phyloP scores from a whole-genome alignment of 2,888 invertebrate species.

The Tinea pellionella region DNA sequence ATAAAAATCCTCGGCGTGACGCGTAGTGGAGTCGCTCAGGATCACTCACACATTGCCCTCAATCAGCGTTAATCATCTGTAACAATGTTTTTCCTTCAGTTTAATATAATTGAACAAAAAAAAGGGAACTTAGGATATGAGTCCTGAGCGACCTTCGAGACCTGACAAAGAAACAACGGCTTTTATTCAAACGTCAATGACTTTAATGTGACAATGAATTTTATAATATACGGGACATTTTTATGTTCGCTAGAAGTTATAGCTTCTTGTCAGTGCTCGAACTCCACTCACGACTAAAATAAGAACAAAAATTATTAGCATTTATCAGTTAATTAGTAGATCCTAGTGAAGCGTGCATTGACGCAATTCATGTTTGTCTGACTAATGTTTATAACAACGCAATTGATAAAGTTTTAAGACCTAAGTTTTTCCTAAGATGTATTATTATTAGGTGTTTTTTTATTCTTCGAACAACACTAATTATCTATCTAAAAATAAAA shows the following conservation, averaged over 20 bases:
- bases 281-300: not conserved
- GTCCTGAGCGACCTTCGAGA: constrained; percentile 58
- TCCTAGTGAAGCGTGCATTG: not conserved
- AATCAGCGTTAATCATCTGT: constrained; percentile 64
- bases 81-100: constrained; percentile 64
- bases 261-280: not conserved
- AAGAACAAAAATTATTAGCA: not conserved
- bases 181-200: not conserved
- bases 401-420: not conserved
- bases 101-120: constrained; percentile 19
- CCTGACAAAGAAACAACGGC: not conserved
- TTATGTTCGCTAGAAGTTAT: not conserved
- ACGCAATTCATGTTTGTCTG: not conserved
- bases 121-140: constrained; percentile 33
- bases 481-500: no score
- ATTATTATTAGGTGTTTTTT: no score
- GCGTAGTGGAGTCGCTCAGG: constrained; percentile 44
- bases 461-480: no score
- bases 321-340: not conserved
- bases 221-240: not conserved
- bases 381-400: not conserved
- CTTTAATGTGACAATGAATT: not conserved
- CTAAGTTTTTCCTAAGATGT: not conserved
- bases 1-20: not conserved
- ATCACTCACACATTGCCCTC: constrained; percentile 49